These are phyloP conservation scores for Pogonomyrmex californicus DNA, from an alignment of 1,140 invertebrate species.

Conservation along the genomic window DNA sequence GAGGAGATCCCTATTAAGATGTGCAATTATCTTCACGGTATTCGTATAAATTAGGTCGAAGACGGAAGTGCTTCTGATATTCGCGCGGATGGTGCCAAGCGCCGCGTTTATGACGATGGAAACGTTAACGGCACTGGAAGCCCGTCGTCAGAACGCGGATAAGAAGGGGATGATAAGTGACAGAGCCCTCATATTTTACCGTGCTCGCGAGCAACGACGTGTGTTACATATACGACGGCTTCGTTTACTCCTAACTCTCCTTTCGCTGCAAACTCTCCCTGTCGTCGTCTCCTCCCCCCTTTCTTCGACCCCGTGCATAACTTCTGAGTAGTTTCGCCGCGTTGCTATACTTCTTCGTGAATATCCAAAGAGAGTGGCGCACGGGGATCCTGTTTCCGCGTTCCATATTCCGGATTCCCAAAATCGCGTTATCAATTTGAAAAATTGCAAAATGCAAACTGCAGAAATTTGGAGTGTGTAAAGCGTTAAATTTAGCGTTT, in stretches of 20 bases:
- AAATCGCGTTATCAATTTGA: constrained; percentile 36
- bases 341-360: constrained; percentile 35
- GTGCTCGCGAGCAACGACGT: constrained; percentile 18
- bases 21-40: constrained; percentile 36
- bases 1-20: not conserved
- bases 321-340: constrained; percentile 52
- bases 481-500: not conserved
- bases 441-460: not conserved
- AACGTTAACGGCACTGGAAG: constrained; percentile 39
- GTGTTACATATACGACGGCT: constrained; percentile 37
- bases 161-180: constrained; percentile 50
- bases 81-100: not conserved
- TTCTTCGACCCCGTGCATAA: not conserved
- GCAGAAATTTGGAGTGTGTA: not conserved
- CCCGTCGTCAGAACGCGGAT: constrained; percentile 6
- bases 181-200: constrained; percentile 54
- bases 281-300: not conserved
- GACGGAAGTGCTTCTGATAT: constrained; percentile 47
- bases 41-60: constrained; percentile 49
- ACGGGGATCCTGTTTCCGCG: not conserved
- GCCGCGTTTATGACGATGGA: constrained; percentile 45
- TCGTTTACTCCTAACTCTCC: constrained; percentile 49
- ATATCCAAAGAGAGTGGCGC: constrained; percentile 27
- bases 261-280: constrained; percentile 21
- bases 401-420: not conserved